A percentile compares a stretch with the other conserved stretches of the same genome.
These are phyloP conservation scores for Cyprinodon brontotheroides DNA, from an alignment of 2,113 vertebrate species.

Conservation along the genomic window DNA sequence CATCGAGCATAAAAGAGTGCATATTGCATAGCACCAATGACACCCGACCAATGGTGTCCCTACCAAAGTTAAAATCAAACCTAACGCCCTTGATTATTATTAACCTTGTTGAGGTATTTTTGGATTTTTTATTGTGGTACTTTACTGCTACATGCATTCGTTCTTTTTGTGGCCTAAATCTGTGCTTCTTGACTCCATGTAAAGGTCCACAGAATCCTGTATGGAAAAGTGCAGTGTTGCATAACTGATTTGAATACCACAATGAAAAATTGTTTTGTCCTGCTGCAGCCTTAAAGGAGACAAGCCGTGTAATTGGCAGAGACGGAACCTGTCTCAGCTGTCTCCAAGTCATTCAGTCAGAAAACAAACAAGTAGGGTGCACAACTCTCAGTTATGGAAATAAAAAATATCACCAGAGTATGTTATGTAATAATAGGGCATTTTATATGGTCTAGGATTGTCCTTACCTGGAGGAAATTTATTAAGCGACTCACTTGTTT, in stretches of 20 bases:
- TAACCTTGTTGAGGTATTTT: neutral
- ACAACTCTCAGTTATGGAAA: constrained; percentile 11
- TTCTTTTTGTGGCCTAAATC: neutral
- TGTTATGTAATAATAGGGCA: neutral
- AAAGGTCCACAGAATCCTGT: neutral
- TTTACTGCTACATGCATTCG: neutral
- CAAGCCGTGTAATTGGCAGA: constrained; percentile 40
- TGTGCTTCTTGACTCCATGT: neutral
- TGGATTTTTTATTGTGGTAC: neutral
- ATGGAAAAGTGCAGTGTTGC: neutral
- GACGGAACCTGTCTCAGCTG: constrained; percentile 33
- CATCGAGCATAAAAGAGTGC: no score
- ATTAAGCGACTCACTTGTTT: no score
- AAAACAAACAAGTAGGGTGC: neutral
- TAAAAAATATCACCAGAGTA: constrained; percentile 13
- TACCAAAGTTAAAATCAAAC: no score
- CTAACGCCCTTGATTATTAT: no score
- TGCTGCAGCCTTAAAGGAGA: constrained; percentile 14
- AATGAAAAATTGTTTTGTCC: constrained; percentile 56
- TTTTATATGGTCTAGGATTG: neutral
- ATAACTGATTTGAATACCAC: constrained; percentile 56
- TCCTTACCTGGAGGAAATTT: neutral
- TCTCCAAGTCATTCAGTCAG: neutral
- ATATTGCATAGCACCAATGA: no score
- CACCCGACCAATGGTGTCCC: no score